Evolutionary conservation across 1,140 invertebrate genomes (phyloP), one percentile per base, ranked within the genome.

Genomic region (Leptinotarsa lineolata): DNA sequence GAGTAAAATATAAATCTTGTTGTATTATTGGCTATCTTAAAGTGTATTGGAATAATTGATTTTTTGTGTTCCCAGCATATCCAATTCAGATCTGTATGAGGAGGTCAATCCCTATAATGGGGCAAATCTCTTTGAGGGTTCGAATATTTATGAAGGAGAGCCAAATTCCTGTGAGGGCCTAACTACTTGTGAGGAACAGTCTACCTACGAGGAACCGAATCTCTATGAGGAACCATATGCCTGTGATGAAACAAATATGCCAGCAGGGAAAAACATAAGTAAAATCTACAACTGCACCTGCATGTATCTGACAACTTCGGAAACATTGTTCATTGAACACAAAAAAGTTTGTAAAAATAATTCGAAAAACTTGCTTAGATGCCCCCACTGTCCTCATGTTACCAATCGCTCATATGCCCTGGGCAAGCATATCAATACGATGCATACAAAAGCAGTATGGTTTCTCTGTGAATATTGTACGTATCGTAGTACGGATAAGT

Each of bases 361-460:
- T 4, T 48, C 44, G 8, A 68, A 58, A 16, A 39, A 68, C 11
- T 16, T 54, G 61, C 18, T 65, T 2, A 75, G 71, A 18, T 75
- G 74, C 12, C 74, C 74, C 20, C 71, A 75, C 18, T 75, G 74
- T 22, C 24, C 70, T 8, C 71, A 75, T 54, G 66, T 72, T 13
- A 72, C 74, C 4, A 68, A 72, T 44, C 74, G 74, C 20, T 48
- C 48, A 4, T 75, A 75, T 20, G 64, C 69, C 3, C 64, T 75
- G 0, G 72, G 65, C n/a, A 72, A 75, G 13, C 72, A 73, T 60
- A 68, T 73, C 20, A 76, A 76, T 15, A 69, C 74, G 18, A 73
- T 73, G 58, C 72, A 72, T 39, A 73, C 72, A 8, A 76, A 70
- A 54, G 21, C 71, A 12, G 64, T 64, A n/a, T 73, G 72, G 72